phyloP scores from a whole-genome alignment of 2,888 invertebrate species.

The Plebejus argus region DNA sequence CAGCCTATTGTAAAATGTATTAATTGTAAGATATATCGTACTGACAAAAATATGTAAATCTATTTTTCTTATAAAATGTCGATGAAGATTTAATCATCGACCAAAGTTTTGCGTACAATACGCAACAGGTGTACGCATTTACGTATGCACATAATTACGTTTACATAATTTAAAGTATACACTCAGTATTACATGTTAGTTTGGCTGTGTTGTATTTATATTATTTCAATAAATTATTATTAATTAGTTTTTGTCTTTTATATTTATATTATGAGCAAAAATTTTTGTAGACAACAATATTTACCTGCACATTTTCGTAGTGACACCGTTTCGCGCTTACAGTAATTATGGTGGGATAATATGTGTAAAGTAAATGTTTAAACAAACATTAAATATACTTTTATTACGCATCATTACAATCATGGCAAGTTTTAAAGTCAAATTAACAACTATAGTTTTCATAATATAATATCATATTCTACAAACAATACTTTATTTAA shows the following conservation, averaged over 20 bases:
- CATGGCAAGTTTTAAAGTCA: slow-evolving; percentile 11
- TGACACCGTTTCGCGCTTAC: not conserved
- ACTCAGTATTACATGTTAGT: not conserved
- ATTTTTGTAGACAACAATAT: not conserved
- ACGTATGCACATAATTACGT: not conserved
- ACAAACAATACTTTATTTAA: not conserved
- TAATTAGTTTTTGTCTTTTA: not conserved
- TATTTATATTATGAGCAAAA: not conserved
- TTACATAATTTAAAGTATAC: not conserved
- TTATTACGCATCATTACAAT: not conserved
- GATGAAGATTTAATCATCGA: not conserved
- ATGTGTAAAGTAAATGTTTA: not conserved
- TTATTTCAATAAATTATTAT: slow-evolving; percentile 12
- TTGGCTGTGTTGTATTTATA: not conserved
- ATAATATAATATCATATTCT: not conserved
- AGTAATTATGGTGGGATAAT: not conserved
- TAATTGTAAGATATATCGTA: not conserved
- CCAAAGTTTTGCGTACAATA: not conserved
- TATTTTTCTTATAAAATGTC: not conserved
- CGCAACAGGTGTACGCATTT: not conserved
- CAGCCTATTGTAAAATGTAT: not conserved
- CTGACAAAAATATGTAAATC: not conserved
- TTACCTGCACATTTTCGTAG: not conserved
- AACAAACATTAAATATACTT: not conserved
- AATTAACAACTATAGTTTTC: not conserved